A percentile compares a stretch with the other conserved stretches of the same genome.
These are phyloP conservation scores for Synaphobranchus kaupii DNA, from an alignment of 2,797 vertebrate genomes.

Conservation along the genomic window DNA sequence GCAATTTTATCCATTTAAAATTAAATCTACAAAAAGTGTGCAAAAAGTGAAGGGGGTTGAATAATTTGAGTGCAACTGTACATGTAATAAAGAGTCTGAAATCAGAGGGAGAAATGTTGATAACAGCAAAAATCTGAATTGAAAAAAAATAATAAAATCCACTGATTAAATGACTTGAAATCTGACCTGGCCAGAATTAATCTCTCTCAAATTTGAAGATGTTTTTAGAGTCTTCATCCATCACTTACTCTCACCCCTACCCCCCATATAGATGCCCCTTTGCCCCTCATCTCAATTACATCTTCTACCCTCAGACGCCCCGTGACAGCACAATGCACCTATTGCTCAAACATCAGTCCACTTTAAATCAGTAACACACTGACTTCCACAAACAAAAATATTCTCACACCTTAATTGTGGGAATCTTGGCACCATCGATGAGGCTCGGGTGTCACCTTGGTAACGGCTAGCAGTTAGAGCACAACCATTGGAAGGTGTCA, in stretches of 20 bases:
- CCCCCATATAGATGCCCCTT: too few species aligned
- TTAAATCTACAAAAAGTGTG: too few species aligned
- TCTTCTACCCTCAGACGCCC: neutral
- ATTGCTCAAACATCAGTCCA: neutral
- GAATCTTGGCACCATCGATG: neutral
- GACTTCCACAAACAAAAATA: neutral
- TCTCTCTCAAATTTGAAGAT: neutral
- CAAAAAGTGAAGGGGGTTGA: too few species aligned
- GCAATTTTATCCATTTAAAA: too few species aligned
- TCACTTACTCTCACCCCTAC: neutral
- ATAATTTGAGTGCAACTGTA: too few species aligned
- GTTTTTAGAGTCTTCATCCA: neutral
- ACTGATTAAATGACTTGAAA: neutral
- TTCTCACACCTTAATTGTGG: neutral
- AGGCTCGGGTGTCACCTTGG: neutral
- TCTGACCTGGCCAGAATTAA: neutral
- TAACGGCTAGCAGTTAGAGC: neutral
- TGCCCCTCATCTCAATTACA: too few species aligned
- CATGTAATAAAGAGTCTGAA: neutral
- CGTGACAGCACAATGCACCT: neutral
- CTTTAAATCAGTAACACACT: slow-evolving; percentile 2
- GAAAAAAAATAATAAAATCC: too few species aligned
- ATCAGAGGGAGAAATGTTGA: neutral
- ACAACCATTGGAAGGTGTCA: neutral
- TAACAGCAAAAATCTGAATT: too few species aligned